Evolutionary conservation across 35 echinoderm and acorn worm species (phyloP), one percentile per base, ranked within the genome.

Genomic region (Heliocidaris erythrogramma): DNA sequence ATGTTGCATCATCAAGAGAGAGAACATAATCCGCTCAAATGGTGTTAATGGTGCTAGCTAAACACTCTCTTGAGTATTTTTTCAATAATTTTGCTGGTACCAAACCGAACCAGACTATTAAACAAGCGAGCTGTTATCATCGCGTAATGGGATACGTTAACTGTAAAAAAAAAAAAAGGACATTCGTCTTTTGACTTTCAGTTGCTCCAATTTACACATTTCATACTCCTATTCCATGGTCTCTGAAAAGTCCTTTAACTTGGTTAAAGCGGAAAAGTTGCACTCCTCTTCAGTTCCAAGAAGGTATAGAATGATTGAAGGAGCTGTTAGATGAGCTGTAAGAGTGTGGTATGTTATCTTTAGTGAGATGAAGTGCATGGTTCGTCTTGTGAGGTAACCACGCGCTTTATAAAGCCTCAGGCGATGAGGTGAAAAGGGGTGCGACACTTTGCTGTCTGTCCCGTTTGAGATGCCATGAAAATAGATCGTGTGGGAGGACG

Each of bases 291-390:
- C 65, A 78, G 27, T 78, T 78, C 27, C 0, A 78, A 78, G 18
- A n/a, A 78, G 65, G 65, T 78, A 24, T 78, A 78, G 65, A 78
- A 78, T 78, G 65, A 78, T 78, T 78, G 27, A 78, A 78, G 65
- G 14, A 78, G 65, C n/a, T 78, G 65, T 21, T 78, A 21, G 65
- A 17, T 5, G 65, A 78, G 65, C 21, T 27, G 65, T n/a, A 78
- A n/a, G 65, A 78, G 65, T 78, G 65, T 78, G 65, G 65, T 78
- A 27, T 78, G 65, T 78, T 78, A 78, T 78, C 65, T 78, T 78
- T 78, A 78, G 65, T 78, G 21, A 78, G 65, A 78, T 78, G 5
- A 24, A 78, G 65, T 78, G 65, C 65, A n/a, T 4, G 17, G 18
- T n/a, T 78, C 65, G 65, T 78, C 27, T 78, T 78, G 65, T 21